Conservation (phyloP, 2,797 vertebrate species). For the Gobionotothen gibberifrons region DNA sequence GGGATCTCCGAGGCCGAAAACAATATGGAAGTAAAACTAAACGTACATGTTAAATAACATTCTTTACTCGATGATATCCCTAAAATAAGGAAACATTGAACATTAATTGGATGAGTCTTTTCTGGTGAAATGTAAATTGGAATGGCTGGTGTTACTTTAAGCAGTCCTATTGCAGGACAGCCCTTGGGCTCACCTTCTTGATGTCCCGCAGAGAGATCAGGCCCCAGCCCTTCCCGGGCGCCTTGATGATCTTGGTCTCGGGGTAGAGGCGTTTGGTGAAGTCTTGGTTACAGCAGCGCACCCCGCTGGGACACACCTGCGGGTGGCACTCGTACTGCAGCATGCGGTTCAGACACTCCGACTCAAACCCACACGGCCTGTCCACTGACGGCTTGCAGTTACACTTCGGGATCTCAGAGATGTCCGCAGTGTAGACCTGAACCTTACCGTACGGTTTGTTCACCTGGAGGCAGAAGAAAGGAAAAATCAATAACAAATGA, state of each 20-base stretch:
- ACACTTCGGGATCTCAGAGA: conserved; percentile 97
- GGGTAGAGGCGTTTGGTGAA: conserved; percentile 97
- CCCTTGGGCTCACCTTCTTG: conserved; percentile 88
- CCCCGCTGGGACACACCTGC: conserved; percentile 93
- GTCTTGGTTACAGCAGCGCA: conserved; percentile 95
- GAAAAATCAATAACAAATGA: not conserved
- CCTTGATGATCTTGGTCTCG: conserved; percentile 95
- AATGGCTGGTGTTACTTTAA: no score
- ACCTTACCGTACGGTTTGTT: conserved; percentile 95
- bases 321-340: conserved; percentile 98
- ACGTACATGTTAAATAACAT: not conserved
- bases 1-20: not conserved
- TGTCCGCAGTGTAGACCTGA: conserved; percentile 95
- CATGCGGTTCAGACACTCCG: conserved; percentile 97
- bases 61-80: not conserved
- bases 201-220: conserved; percentile 92
- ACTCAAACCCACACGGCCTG: conserved; percentile 94
- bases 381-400: conserved; percentile 95
- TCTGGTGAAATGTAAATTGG: no score
- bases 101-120: no score
- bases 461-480: conserved; percentile 81
- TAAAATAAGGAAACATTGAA: not conserved
- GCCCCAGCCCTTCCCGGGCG: conserved; percentile 97
- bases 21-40: not conserved
- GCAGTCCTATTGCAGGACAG: no score